phyloP scores from a whole-genome alignment of 2,888 invertebrate species.

The Globia sparganii region DNA sequence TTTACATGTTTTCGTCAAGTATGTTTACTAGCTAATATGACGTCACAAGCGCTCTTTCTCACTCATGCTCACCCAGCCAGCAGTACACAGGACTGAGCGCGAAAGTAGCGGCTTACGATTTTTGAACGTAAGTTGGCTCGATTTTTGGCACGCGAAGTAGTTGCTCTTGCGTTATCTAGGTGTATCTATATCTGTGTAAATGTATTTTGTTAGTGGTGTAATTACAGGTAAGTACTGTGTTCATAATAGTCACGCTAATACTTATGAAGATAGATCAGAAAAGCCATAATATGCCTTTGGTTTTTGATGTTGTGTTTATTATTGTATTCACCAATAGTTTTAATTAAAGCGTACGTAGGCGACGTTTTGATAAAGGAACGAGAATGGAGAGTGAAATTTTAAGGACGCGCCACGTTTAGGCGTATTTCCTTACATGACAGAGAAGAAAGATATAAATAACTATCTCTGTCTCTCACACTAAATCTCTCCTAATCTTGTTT shows the following conservation, averaged over 20 bases:
- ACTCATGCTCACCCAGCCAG: too few species aligned
- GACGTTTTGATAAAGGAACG: neutral
- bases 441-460: neutral
- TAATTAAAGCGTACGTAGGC: neutral
- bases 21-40: too few species aligned
- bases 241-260: neutral
- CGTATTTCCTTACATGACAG: neutral
- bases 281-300: neutral
- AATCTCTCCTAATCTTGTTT: neutral
- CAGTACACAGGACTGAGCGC: too few species aligned
- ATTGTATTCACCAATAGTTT: neutral
- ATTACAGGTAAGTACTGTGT: slow-evolving; percentile 90
- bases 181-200: neutral
- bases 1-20: too few species aligned
- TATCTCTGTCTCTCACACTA: neutral
- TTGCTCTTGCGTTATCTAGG: too few species aligned
- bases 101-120: too few species aligned
- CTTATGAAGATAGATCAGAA: neutral
- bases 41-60: too few species aligned
- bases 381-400: neutral
- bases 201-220: neutral
- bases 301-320: neutral
- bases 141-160: too few species aligned
- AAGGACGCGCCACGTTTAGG: neutral
- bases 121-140: too few species aligned